Conservation (phyloP, 2,888 invertebrate genomes). For the Mylabris sibirica region DNA sequence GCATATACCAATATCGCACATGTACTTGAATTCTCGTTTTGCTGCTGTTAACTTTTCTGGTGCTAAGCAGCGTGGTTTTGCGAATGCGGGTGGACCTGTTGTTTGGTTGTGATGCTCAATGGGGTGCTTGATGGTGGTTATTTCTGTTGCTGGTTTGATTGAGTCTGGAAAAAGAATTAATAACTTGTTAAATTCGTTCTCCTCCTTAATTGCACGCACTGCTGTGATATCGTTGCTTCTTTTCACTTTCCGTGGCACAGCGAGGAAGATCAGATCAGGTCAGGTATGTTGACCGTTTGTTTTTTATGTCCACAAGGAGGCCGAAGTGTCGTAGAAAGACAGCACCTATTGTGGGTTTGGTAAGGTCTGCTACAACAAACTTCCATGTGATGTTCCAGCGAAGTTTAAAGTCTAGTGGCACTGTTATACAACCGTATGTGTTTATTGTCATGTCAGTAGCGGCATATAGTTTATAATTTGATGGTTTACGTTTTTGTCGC, state of each 20-base stretch:
- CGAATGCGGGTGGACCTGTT: constrained; percentile 47
- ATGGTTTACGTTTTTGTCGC: not conserved
- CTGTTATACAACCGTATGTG: constrained; percentile 12
- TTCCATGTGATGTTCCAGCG: constrained; percentile 4
- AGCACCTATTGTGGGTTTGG: constrained; percentile 22
- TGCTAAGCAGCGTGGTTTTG: constrained; percentile 46
- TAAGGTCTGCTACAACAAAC: constrained; percentile 18
- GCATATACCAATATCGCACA: constrained; percentile 46
- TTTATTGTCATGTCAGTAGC: constrained; percentile 13
- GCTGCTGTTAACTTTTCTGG: constrained; percentile 46
- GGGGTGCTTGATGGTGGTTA: not conserved
- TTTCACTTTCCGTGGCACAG: not conserved
- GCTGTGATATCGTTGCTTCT: not conserved
- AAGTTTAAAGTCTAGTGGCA: constrained; percentile 12
- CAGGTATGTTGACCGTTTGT: constrained; percentile 7
- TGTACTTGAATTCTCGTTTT: constrained; percentile 44
- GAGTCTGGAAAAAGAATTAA: no score
- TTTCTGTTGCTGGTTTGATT: not conserved
- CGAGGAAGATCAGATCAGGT: not conserved
- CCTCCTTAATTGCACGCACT: constrained; percentile 1
- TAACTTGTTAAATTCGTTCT: constrained; percentile 5
- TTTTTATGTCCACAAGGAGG: constrained; percentile 1
- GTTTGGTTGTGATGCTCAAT: constrained; percentile 45
- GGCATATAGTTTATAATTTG: constrained; percentile 9
- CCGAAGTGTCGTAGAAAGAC: constrained; percentile 17